These are phyloP conservation scores for Philhelius pedissequus DNA, from an alignment of 2,888 invertebrate species.

Conservation along the genomic window DNA sequence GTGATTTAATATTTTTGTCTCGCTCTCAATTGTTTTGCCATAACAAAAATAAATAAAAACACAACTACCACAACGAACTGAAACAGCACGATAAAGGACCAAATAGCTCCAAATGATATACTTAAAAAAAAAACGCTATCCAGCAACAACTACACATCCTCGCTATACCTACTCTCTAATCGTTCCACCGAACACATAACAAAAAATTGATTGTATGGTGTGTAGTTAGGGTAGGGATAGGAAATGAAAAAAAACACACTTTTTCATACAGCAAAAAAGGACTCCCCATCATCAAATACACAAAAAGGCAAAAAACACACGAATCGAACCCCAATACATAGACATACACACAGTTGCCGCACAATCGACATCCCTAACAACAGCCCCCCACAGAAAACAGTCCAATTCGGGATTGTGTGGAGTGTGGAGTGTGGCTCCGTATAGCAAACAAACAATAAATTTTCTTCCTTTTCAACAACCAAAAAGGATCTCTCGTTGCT, in stretches of 20 bases:
- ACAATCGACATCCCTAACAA: constrained; percentile 66
- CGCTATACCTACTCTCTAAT: constrained; percentile 3
- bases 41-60: constrained; percentile 37
- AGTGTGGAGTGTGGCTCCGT: constrained; percentile 68
- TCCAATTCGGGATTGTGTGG: constrained; percentile 67
- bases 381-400: constrained; percentile 68
- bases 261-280: constrained; percentile 33
- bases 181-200: constrained; percentile 51
- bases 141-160: constrained; percentile 3
- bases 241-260: background rate
- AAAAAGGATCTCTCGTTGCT: constrained; percentile 52
- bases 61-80: constrained; percentile 31
- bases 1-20: constrained; percentile 60
- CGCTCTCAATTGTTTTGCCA: constrained; percentile 64
- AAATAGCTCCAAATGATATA: constrained; percentile 35
- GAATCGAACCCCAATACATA: constrained; percentile 46
- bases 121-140: background rate
- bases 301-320: constrained; percentile 32
- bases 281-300: constrained; percentile 50
- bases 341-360: constrained; percentile 30
- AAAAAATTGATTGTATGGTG: constrained; percentile 49
- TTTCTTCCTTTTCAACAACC: constrained; percentile 67
- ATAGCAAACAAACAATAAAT: constrained; percentile 67
- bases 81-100: constrained; percentile 64
- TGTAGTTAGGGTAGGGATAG: background rate